These are phyloP conservation scores for Drosophila gunungcola DNA, from an alignment of 1,140 invertebrate genomes.

Conservation along the genomic window DNA sequence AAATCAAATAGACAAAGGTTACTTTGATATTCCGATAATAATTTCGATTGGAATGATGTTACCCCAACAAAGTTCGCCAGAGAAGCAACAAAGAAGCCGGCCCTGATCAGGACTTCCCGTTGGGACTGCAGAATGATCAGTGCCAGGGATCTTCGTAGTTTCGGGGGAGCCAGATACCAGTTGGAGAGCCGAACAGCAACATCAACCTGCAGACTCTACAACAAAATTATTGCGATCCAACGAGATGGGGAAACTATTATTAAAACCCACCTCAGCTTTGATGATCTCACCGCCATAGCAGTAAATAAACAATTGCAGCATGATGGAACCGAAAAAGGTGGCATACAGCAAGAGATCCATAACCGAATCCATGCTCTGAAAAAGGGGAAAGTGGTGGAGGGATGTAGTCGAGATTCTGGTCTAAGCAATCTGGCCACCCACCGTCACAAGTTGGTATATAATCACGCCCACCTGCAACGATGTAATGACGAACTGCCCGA, in stretches of 20 bases:
- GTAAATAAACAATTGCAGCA: conserved; percentile 78
- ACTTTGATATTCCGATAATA: background rate
- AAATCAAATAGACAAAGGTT: background rate
- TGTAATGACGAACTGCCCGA: conserved; percentile 77
- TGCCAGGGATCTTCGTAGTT: conserved; percentile 47
- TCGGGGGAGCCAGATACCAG: conserved; percentile 63
- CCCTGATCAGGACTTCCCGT: conserved; percentile 64
- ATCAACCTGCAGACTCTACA: conserved; percentile 66
- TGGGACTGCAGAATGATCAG: conserved; percentile 73
- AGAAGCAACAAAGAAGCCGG: conserved; percentile 80
- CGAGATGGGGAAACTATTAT: no score
- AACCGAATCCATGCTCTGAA: conserved; percentile 63
- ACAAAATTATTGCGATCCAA: background rate
- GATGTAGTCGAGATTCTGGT: background rate
- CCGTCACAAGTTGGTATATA: conserved; percentile 79
- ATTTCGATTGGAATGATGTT: background rate
- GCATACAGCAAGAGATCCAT: conserved; percentile 64
- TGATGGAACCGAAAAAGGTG: conserved; percentile 70
- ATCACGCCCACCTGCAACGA: conserved; percentile 78
- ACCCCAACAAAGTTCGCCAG: conserved; percentile 75
- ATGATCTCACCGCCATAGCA: conserved; percentile 80
- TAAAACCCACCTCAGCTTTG: conserved; percentile 61
- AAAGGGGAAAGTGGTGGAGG: background rate
- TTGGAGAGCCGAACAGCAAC: conserved; percentile 61
- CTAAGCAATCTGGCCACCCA: conserved; percentile 7